phyloP scores from a whole-genome alignment of 1,140 invertebrate genomes.

The Yoshiicerus persimilis region DNA sequence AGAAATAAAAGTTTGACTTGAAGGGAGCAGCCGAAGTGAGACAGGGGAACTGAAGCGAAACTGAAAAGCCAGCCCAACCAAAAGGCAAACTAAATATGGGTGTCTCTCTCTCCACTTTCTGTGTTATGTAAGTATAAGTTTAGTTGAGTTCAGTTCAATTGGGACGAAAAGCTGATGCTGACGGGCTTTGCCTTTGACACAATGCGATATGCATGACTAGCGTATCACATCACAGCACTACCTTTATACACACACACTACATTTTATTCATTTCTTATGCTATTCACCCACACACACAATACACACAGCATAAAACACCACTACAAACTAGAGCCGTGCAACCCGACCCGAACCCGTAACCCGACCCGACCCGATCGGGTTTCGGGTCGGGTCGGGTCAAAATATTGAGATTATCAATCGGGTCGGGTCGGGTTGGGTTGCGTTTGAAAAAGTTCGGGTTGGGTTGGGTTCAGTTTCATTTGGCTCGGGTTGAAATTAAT shows the following conservation, averaged over 20 bases:
- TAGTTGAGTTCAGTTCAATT: neutral
- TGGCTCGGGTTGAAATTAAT: too few relatives aligned
- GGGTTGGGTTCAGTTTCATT: too few relatives aligned
- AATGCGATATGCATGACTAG: neutral
- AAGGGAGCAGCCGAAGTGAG: slow-evolving; percentile 11
- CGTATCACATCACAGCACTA: neutral
- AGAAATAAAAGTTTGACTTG: slow-evolving; percentile 21
- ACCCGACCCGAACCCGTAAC: too few relatives aligned
- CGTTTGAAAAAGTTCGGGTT: too few relatives aligned
- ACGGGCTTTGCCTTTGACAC: neutral
- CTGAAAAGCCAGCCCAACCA: neutral
- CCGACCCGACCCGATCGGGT: too few relatives aligned
- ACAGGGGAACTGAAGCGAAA: slow-evolving; percentile 1
- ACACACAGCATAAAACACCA: neutral
- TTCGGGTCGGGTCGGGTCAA: too few relatives aligned
- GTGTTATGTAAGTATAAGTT: neutral
- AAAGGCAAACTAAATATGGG: slow-evolving; percentile 17
- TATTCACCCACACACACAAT: neutral
- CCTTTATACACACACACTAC: neutral
- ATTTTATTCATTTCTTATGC: neutral
- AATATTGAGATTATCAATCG: too few relatives aligned
- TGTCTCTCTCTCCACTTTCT: slow-evolving; percentile 3
- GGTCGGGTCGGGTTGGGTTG: too few relatives aligned
- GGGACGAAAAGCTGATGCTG: neutral
- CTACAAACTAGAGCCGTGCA: too few relatives aligned